phyloP scores from a whole-genome alignment of 30 jellyfish, hydroid and myxozoan species.

The Aurelia aurita complex sp. Pacific region DNA sequence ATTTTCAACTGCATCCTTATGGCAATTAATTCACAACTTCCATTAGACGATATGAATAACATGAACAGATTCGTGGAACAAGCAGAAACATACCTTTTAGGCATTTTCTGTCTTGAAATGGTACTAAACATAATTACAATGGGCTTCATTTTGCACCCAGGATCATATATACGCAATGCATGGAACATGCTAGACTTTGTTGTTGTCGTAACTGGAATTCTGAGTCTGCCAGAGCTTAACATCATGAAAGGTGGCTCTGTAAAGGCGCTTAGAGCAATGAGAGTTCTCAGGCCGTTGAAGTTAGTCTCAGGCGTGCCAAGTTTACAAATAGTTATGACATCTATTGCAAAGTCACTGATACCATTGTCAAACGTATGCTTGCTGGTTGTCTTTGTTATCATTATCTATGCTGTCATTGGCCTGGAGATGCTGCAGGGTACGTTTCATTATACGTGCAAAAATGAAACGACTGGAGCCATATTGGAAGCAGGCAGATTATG shows the following conservation, averaged over 20 bases:
- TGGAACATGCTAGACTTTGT: conserved; percentile 91
- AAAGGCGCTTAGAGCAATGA: conserved; percentile 84
- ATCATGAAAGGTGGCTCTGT: conserved; percentile 81
- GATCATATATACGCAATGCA: conserved; percentile 81
- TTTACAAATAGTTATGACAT: conserved; percentile 89
- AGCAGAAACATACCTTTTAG: conserved; percentile 86
- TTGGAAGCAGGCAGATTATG: conserved; percentile 53
- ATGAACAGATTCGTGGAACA: conserved; percentile 70
- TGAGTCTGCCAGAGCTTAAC: conserved; percentile 66
- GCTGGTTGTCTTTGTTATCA: conserved; percentile 81
- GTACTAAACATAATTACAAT: conserved; percentile 72
- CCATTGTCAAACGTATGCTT: conserved; percentile 77
- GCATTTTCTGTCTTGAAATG: conserved; percentile 82
- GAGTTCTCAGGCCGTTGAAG: conserved; percentile 87
- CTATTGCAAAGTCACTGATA: conserved; percentile 80
- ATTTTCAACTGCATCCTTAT: conserved; percentile 81
- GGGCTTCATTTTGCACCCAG: conserved; percentile 95
- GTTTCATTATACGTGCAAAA: conserved; percentile 78
- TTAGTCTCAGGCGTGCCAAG: conserved; percentile 93
- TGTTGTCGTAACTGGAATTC: conserved; percentile 90
- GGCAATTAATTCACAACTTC: conserved; percentile 89
- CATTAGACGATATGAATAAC: conserved; percentile 69
- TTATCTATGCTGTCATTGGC: conserved; percentile 82
- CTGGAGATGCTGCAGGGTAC: conserved; percentile 68
- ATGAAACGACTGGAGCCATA: conserved; percentile 41